phyloP scores from a whole-genome alignment of 2,797 vertebrate species.

The Ptychobarbus kaznakovi region DNA sequence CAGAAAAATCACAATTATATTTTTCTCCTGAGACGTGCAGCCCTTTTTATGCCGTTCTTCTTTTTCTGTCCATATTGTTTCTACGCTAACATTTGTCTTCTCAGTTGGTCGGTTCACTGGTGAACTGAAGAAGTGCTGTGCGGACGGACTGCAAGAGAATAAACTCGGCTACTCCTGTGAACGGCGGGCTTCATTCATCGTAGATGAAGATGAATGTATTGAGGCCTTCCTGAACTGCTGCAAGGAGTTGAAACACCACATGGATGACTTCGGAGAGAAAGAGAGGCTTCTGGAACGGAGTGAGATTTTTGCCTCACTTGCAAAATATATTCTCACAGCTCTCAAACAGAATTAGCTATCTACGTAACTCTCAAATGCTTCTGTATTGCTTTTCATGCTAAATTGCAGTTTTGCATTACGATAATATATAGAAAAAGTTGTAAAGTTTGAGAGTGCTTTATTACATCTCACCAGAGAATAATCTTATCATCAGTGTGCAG shows the following conservation, averaged over 20 bases:
- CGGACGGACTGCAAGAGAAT: slow-evolving; percentile 23
- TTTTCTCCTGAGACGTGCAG: too few relatives aligned
- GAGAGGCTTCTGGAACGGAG: slow-evolving; percentile 21
- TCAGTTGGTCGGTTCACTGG: slow-evolving; percentile 33
- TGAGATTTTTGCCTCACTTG: slow-evolving; percentile 20
- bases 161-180: slow-evolving; percentile 21
- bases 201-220: not conserved
- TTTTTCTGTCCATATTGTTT: not conserved
- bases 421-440: not conserved
- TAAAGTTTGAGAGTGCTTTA: not conserved
- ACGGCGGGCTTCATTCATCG: not conserved
- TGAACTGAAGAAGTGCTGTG: slow-evolving; percentile 31
- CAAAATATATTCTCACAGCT: not conserved
- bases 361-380: not conserved
- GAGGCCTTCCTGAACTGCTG: slow-evolving; percentile 52
- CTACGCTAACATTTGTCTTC: not conserved
- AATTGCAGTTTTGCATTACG: not conserved
- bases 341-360: not conserved
- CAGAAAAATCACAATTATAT: not conserved
- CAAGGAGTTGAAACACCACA: not conserved
- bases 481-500: not conserved
- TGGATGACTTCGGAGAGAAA: accelerated
- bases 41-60: not conserved
- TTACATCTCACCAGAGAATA: not conserved
- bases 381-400: not conserved